Conservation (phyloP, 1,140 invertebrate genomes). For the Pseudomyrmex flavicornis region DNA sequence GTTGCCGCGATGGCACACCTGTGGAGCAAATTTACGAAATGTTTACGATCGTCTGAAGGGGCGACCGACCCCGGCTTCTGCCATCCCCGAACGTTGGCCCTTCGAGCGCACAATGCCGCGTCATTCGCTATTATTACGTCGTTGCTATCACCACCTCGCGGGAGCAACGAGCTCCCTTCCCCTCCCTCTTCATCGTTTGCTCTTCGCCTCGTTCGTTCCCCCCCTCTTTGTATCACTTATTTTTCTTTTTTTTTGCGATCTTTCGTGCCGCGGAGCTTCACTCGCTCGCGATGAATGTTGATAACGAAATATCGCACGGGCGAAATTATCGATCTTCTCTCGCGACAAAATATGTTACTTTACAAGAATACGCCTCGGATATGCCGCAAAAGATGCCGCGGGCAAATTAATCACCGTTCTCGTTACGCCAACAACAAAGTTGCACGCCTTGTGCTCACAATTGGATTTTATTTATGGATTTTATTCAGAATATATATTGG, state of each 20-base stretch:
- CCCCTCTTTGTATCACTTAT: not conserved
- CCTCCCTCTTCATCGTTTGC: slow-evolving; percentile 28
- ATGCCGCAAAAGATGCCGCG: slow-evolving; percentile 9
- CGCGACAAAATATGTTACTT: slow-evolving; percentile 22
- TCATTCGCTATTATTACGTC: slow-evolving; percentile 82
- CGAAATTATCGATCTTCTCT: slow-evolving; percentile 35
- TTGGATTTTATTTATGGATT: slow-evolving; percentile 65
- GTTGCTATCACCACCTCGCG: slow-evolving; percentile 77
- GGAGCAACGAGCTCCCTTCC: slow-evolving; percentile 63
- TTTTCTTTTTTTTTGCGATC: not conserved
- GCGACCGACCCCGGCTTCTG: slow-evolving; percentile 73
- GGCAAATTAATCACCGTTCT: slow-evolving; percentile 41
- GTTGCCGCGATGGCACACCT: slow-evolving; percentile 84
- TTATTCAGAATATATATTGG: slow-evolving; percentile 64
- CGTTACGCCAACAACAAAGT: slow-evolving; percentile 48
- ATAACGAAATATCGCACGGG: slow-evolving; percentile 34
- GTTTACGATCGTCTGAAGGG: slow-evolving; percentile 84
- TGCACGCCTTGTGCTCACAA: slow-evolving; percentile 31
- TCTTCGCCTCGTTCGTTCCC: slow-evolving; percentile 31
- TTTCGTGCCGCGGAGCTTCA: not conserved
- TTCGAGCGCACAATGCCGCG: slow-evolving; percentile 78
- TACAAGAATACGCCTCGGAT: not conserved
- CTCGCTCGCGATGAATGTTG: slow-evolving; percentile 12
- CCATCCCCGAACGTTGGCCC: slow-evolving; percentile 66
- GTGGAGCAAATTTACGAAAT: slow-evolving; percentile 86